Conservation (phyloP, 2,113 vertebrate genomes). For the Bombycilla garrulus region DNA sequence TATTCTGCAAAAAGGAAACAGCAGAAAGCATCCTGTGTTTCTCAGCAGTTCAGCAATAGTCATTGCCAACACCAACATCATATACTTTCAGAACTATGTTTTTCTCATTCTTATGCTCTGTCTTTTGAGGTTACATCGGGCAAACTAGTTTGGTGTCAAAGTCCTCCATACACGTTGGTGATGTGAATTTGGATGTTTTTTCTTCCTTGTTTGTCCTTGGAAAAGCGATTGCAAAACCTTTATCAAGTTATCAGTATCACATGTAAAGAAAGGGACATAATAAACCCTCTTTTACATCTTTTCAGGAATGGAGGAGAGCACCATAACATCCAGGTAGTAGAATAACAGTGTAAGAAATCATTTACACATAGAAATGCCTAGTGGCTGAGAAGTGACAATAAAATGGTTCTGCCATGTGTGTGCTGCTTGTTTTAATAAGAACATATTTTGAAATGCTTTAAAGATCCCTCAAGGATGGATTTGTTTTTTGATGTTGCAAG, state of each 20-base stretch:
- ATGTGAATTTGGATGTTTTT: constrained; percentile 49
- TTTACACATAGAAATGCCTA: constrained; percentile 15
- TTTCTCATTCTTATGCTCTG: constrained; percentile 65
- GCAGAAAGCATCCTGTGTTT: constrained; percentile 75
- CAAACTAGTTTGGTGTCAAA: constrained; percentile 53
- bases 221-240: constrained; percentile 42
- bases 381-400: constrained; percentile 16
- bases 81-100: constrained; percentile 64
- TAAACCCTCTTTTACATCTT: constrained; percentile 22
- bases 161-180: constrained; percentile 31
- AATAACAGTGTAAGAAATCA: constrained; percentile 27
- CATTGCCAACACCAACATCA: constrained; percentile 74
- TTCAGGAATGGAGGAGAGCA: constrained; percentile 30
- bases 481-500: constrained; percentile 63
- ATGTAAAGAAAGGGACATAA: constrained; percentile 31
- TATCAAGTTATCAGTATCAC: constrained; percentile 1
- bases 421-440: constrained; percentile 35
- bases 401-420: background rate
- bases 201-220: constrained; percentile 48
- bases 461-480: constrained; percentile 14
- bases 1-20: constrained; percentile 70
- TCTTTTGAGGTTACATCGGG: constrained; percentile 53
- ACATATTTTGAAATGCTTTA: constrained; percentile 46
- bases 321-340: constrained; percentile 8
- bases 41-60: constrained; percentile 71